A percentile compares a stretch with the other conserved stretches of the same genome.
These are phyloP conservation scores for Apostichopus californicus DNA, from an alignment of 35 echinoderm and acorn worm genomes.

Conservation along the genomic window DNA sequence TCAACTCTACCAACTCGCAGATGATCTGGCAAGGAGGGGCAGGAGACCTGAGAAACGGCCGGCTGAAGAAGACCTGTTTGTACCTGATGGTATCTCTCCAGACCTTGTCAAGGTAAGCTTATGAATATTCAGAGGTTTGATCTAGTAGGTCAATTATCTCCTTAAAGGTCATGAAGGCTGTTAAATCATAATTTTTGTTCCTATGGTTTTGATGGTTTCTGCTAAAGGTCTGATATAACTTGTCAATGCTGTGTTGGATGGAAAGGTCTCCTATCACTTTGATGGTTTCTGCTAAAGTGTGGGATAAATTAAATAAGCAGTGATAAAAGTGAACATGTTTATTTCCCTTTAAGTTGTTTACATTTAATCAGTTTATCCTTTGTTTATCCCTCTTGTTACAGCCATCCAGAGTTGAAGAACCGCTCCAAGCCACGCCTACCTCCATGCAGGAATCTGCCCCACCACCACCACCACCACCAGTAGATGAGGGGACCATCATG, in stretches of 20 bases:
- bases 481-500: conserved; percentile 49
- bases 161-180: too few species aligned
- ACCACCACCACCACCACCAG: conserved; percentile 10
- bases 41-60: not conserved
- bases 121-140: not conserved
- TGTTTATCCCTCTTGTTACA: not conserved
- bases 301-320: too few species aligned
- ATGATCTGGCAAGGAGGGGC: conserved; percentile 51
- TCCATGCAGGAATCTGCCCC: conserved; percentile 17
- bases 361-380: not conserved
- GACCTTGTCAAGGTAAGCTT: conserved; percentile 31
- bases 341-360: too few species aligned
- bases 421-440: conserved; percentile 29
- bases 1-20: conserved; percentile 68
- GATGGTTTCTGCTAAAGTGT: too few species aligned
- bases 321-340: too few species aligned
- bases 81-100: conserved; percentile 46
- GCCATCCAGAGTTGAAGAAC: conserved; percentile 34
- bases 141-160: too few species aligned
- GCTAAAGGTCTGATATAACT: too few species aligned
- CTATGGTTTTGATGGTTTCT: too few species aligned
- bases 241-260: too few species aligned
- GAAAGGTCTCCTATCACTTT: too few species aligned
- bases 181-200: too few species aligned
- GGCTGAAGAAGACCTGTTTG: conserved; percentile 36